These are phyloP conservation scores for Brachionus angularis DNA, from an alignment of 1,140 invertebrate species.

Conservation along the genomic window DNA sequence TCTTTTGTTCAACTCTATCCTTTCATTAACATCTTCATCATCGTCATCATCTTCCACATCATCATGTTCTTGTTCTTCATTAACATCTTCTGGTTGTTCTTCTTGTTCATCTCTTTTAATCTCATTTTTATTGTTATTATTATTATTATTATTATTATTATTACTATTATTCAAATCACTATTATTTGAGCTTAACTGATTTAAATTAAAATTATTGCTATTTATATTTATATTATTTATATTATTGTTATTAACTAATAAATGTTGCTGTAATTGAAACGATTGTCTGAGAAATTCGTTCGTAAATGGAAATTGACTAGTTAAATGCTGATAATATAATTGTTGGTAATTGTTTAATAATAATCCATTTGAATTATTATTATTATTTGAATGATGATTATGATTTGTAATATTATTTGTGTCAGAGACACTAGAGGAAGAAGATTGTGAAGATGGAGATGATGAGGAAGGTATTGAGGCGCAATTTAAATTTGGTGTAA, in stretches of 20 bases:
- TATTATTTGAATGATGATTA: too few relatives aligned
- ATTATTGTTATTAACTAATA: too few relatives aligned
- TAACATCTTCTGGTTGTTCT: neutral
- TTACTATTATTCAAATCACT: too few relatives aligned
- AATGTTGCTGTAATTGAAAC: too few relatives aligned
- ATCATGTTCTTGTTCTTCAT: neutral
- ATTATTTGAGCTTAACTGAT: too few relatives aligned
- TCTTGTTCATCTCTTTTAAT: neutral
- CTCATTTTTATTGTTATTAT: neutral
- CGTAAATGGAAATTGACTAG: conserved; percentile 42
- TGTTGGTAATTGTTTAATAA: conserved; percentile 28
- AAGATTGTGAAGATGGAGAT: conserved; percentile 16
- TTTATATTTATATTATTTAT: too few relatives aligned
- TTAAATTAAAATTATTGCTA: too few relatives aligned
- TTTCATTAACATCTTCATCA: neutral
- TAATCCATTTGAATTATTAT: too few relatives aligned
- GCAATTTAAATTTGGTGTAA: neutral
- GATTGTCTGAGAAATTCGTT: conserved; percentile 34
- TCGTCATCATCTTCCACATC: neutral
- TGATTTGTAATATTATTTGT: too few relatives aligned
- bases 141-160: neutral
- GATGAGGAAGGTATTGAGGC: conserved; percentile 28
- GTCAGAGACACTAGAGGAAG: too few relatives aligned
- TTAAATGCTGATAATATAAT: conserved; percentile 42
- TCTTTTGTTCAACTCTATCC: neutral